Evolutionary conservation across 2,113 vertebrate genomes (phyloP).

Genomic region (Amazona vittata): DNA sequence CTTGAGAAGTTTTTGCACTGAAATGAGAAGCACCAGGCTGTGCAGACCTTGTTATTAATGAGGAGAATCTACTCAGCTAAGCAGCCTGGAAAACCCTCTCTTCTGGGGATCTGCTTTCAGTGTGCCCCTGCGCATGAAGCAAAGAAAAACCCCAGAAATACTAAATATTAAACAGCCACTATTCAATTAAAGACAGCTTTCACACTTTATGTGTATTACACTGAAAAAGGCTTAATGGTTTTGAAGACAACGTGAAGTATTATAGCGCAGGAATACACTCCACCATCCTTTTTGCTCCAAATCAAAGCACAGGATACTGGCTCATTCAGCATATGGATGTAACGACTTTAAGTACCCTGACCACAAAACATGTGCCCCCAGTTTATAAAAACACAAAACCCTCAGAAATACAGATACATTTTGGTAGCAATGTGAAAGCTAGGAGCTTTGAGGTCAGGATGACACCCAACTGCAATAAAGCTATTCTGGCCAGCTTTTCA

Average conservation of each 20-base stretch:
- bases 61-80: constrained; percentile 6
- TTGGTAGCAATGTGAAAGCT: not conserved
- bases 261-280: not conserved
- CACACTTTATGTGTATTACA: not conserved
- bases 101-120: not conserved
- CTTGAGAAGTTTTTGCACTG: not conserved
- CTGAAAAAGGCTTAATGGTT: not conserved
- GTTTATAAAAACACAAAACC: no score
- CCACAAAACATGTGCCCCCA: not conserved
- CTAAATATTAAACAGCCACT: not conserved
- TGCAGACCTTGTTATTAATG: not conserved
- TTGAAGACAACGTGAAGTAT: not conserved
- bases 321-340: not conserved
- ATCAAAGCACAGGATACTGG: not conserved
- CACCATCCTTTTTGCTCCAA: not conserved
- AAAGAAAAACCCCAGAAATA: not conserved
- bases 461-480: not conserved
- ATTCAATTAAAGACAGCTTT: not conserved
- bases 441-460: not conserved
- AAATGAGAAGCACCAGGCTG: not conserved
- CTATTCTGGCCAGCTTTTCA: not conserved
- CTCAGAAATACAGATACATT: not conserved
- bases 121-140: not conserved
- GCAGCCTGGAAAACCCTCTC: not conserved
- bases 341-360: not conserved